Conservation (phyloP, 2,797 vertebrate genomes). For the Gambelia wislizenii region DNA sequence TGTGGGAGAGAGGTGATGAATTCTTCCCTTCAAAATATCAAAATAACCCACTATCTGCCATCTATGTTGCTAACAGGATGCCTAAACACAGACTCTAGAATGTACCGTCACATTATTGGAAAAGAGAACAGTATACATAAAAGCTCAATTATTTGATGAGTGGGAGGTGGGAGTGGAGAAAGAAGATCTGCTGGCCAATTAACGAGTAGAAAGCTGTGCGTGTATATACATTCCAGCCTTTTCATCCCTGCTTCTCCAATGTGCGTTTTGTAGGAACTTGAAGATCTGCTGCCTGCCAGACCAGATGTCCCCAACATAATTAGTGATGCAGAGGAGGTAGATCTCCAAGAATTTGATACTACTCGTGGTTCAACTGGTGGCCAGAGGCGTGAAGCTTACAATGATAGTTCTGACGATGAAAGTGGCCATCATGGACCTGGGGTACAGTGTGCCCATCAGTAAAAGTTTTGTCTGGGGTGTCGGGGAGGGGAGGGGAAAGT, state of each 20-base stretch:
- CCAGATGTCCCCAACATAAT: conserved; percentile 91
- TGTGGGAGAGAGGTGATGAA: too few relatives aligned
- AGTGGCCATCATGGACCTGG: conserved; percentile 92
- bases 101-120: too few relatives aligned
- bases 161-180: too few relatives aligned
- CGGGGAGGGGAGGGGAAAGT: conserved; percentile 65
- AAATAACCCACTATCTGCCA: too few relatives aligned
- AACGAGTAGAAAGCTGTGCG: too few relatives aligned
- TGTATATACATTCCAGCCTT: too few relatives aligned
- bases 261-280: conserved; percentile 87
- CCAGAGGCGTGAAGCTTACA: conserved; percentile 94
- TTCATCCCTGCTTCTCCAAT: conserved; percentile 30
- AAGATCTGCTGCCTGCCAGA: conserved; percentile 95
- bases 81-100: background rate
- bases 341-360: conserved; percentile 94
- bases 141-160: too few relatives aligned
- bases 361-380: conserved; percentile 90
- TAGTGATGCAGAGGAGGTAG: conserved; percentile 94
- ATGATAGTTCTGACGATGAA: conserved; percentile 97
- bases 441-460: conserved; percentile 98
- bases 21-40: too few relatives aligned
- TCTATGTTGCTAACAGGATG: too few relatives aligned
- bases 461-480: conserved; percentile 75
- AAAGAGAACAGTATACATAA: too few relatives aligned
- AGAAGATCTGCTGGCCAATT: background rate